Evolutionary conservation across 2,888 invertebrate species (phyloP), one percentile per base, ranked within the genome.

Genomic region (Troides oblongomaculatus): DNA sequence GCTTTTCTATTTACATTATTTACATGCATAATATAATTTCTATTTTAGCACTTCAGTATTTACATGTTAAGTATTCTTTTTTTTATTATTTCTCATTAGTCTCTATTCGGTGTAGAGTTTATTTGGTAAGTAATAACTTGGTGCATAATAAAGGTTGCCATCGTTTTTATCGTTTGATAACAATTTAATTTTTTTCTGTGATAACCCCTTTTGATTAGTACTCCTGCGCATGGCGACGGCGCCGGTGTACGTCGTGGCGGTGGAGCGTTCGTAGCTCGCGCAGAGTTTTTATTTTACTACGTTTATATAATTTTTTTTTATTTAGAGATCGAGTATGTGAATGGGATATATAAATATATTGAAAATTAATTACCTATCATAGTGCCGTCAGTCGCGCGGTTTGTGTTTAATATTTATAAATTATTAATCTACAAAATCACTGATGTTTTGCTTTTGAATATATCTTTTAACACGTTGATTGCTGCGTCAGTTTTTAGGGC

Each of bases 111-210:
- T 71, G 63, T 66, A 71, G 64, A 69, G 65, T 53, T 39, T 73
- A 75, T 77, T 76, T 78, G 71, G 75, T 81, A 18, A 39, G 39
- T 78, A 74, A 74, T 79, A 81, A 78, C 78, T 76, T 82, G 90
- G 90, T 88, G 90, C 89, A 85, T 88, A 85, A 82, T 83, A 78
- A 81, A 81, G 87, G 88, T 89, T 90, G 90, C 90, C 90, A 90
- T 90, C 84, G 81, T 81, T 78, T 85, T 30, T 30, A 78, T 88
- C 86, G 84, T 82, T 85, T 88, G 85, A 88, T 90, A 87, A 88
- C 89, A 77, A 88, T 88, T 90, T 88, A 10, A 39, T 39, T 39
- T 30, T 77, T 89, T 91, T 89, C 92, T 91, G 91, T 92, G 92
- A 92, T 92, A 92, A 86, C 84, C 74, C 84, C 74, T 79, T 84